These are phyloP conservation scores for Drosophila nr. perissopoda DNA, from an alignment of 2,888 invertebrate genomes.

Conservation along the genomic window DNA sequence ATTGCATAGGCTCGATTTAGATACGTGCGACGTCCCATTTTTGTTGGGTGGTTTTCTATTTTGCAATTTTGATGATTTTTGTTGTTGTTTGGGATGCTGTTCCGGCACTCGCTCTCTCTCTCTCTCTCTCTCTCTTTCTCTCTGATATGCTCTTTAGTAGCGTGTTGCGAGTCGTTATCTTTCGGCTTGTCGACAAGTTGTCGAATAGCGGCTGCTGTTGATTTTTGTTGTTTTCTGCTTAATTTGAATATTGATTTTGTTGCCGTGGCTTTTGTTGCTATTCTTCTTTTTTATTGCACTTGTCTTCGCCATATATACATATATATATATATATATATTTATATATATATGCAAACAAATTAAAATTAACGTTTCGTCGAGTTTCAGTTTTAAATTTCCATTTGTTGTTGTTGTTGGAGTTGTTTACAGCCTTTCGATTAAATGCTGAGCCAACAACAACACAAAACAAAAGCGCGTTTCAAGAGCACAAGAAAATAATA, in stretches of 20 bases:
- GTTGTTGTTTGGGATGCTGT: slow-evolving; percentile 55
- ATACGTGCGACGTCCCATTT: slow-evolving; percentile 84
- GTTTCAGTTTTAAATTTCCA: slow-evolving; percentile 30
- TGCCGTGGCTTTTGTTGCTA: slow-evolving; percentile 40
- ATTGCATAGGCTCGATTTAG: slow-evolving; percentile 84
- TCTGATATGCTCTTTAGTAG: slow-evolving; percentile 27
- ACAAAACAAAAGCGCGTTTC: slow-evolving; percentile 46
- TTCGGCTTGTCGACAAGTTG: slow-evolving; percentile 64
- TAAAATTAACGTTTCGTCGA: slow-evolving; percentile 26
- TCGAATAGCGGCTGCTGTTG: slow-evolving; percentile 47
- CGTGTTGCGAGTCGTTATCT: slow-evolving; percentile 48
- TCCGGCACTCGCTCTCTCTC: slow-evolving; percentile 14
- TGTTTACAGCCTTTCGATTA: slow-evolving; percentile 46
- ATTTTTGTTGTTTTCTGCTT: slow-evolving; percentile 47
- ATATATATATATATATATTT: neutral
- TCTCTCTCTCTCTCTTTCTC: slow-evolving; percentile 10
- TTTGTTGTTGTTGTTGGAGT: slow-evolving; percentile 42
- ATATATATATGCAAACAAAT: neutral
- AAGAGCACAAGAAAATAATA: slow-evolving; percentile 46
- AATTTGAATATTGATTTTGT: slow-evolving; percentile 77
- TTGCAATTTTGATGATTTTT: neutral
- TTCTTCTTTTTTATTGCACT: slow-evolving; percentile 69
- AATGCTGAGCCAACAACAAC: slow-evolving; percentile 28
- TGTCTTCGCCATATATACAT: slow-evolving; percentile 39
- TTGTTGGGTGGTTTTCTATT: slow-evolving; percentile 41